phyloP scores from a whole-genome alignment of 2,113 vertebrate species.

The Centrocercus urophasianus region DNA sequence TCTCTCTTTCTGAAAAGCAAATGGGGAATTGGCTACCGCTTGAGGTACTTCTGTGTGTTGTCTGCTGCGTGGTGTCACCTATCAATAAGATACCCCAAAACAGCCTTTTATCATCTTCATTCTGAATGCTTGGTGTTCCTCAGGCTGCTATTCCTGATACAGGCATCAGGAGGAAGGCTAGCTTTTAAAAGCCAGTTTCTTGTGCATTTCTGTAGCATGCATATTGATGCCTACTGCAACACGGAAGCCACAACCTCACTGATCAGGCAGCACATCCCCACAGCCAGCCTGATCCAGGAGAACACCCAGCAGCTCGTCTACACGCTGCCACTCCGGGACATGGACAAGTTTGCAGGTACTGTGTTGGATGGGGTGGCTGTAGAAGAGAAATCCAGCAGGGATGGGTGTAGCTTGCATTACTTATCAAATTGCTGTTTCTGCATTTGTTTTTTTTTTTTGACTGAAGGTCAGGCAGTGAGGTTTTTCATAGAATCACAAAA shows the following conservation, averaged over 20 bases:
- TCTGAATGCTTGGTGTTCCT: neutral
- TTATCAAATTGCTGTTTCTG: fast-evolving
- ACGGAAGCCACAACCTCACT: conserved; percentile 80
- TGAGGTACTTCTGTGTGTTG: conserved; percentile 79
- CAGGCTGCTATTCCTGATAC: neutral
- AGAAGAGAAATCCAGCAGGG: too few species aligned
- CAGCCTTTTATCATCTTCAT: fast-evolving
- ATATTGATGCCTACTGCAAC: conserved; percentile 84
- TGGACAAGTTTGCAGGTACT: conserved; percentile 91
- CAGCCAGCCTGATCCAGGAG: conserved; percentile 84
- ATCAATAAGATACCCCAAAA: fast-evolving
- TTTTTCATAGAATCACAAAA: neutral
- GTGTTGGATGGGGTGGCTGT: neutral
- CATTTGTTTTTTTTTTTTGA: fast-evolving
- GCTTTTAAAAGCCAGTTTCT: fast-evolving
- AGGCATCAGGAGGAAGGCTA: fast-evolving
- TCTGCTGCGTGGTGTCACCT: neutral
- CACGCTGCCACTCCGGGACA: conserved; percentile 90
- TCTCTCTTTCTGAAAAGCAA: conserved; percentile 98
- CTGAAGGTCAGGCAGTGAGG: neutral
- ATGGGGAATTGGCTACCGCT: conserved; percentile 95
- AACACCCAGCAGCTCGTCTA: conserved; percentile 90
- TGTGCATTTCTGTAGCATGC: conserved; percentile 83
- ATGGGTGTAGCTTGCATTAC: fast-evolving
- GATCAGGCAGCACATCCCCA: conserved; percentile 87